Base-by-base conservation (phyloP, 2,888 invertebrate genomes). In the Holacanthella duospinosa region DNA sequence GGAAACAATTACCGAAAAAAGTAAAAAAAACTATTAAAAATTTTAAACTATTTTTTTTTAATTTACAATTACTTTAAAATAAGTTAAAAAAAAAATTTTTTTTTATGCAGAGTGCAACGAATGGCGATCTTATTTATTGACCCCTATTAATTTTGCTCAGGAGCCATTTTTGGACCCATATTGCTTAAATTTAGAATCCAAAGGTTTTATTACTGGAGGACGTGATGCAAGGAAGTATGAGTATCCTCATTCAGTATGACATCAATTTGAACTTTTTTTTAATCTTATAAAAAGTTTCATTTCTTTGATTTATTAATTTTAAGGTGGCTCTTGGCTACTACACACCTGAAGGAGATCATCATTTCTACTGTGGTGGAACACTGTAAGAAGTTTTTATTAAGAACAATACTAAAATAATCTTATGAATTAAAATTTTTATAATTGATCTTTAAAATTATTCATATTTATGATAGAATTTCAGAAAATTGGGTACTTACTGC, bases 211-310 rank as follows among this genome's bases (percentile, higher is more conserved):
- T 59, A 58, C 61, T 1, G 66, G 64, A 4, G 68, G 68, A 28
- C 43, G 66, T 53, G 63, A 62, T 27, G 68, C 68, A 16, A 25
- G 57, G 1, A 53, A 28, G 2, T 68, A 63, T 29, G 68, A 68
- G 62, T 68, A 57, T 28, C 65, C 68, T n/a, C 64, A 65, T 62
- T 63, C 65, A 16, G 68, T 64, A 48, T 54, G 48, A 59, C 43
- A 28, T 29, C 9, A 55, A 28, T 26, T 19, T 55, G 4, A 6
- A 16, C 55, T n/a, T n/a, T n/a, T 55, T 61, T 21, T 25, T 61
- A 19, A 43, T 29, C 59, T 48, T 29, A 28, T 56, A 3, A 9
- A 56, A n/a, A 19, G 19, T 55, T 12, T 61, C 19, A 16, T 2
- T 61, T 54, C 57, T 56, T 61, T 58, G 44, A 43, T 24, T 57